Conservation (phyloP, 2,113 vertebrate genomes). For the Oenanthe melanoleuca region DNA sequence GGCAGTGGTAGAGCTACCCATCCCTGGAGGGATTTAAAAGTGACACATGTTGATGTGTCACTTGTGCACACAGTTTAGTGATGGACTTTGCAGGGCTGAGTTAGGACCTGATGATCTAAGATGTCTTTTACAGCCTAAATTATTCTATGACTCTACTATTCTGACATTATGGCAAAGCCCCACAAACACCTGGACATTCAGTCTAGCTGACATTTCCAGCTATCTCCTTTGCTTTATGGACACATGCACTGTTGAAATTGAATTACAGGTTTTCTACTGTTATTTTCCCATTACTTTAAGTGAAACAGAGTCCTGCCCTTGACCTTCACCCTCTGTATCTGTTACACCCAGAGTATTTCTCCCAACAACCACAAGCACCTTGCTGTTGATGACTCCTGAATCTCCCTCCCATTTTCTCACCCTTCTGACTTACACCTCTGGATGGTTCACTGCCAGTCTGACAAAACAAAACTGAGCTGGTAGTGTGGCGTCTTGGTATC, state of each 20-base stretch:
- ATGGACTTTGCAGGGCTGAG: neutral
- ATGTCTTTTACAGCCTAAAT: rapidly evolving
- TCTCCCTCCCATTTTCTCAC: slow-evolving; percentile 40
- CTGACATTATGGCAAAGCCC: neutral
- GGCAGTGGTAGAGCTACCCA: neutral
- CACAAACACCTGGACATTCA: neutral
- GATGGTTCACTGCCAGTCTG: neutral
- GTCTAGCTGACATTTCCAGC: neutral
- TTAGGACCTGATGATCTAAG: neutral
- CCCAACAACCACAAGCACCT: slow-evolving; percentile 17
- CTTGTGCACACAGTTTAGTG: neutral
- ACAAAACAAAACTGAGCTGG: slow-evolving; percentile 50
- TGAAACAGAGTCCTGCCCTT: neutral
- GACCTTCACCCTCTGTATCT: neutral
- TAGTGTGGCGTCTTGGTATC: slow-evolving; percentile 28
- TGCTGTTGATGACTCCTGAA: neutral
- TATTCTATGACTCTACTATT: neutral
- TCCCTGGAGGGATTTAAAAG: neutral
- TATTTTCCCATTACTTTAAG: neutral
- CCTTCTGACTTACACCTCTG: neutral
- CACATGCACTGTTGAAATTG: neutral
- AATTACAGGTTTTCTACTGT: neutral
- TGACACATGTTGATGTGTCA: neutral
- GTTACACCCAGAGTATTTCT: neutral
- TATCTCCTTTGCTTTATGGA: neutral